phyloP scores from a whole-genome alignment of 2,113 vertebrate genomes.

The Pedetes capensis region DNA sequence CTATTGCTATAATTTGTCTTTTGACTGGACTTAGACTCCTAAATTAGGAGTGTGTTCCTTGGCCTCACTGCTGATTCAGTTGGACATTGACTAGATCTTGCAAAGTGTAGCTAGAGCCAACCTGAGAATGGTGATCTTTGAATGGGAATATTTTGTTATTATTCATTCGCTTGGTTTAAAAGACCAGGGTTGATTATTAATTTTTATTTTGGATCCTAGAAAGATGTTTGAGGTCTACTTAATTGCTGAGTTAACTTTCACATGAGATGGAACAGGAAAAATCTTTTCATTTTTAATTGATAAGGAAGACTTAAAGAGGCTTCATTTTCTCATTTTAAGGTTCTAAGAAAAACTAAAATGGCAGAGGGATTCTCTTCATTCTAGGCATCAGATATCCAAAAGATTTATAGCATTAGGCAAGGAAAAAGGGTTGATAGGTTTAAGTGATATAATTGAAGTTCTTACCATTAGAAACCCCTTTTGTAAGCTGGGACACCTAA shows the following conservation, averaged over 20 bases:
- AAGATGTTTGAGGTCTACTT: background rate
- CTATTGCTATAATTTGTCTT: background rate
- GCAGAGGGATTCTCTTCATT: conserved; percentile 1
- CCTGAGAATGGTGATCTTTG: background rate
- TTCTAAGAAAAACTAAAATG: conserved; percentile 22
- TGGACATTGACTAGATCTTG: background rate
- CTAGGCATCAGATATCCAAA: conserved; percentile 33
- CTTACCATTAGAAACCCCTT: conserved; percentile 56
- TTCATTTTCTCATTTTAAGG: conserved; percentile 8
- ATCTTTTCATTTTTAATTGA: conserved; percentile 33
- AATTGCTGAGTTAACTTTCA: background rate
- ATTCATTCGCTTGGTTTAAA: background rate
- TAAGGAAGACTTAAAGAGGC: background rate
- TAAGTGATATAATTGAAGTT: conserved; percentile 67
- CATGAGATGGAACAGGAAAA: background rate
- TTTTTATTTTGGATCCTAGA: background rate
- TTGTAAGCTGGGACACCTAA: conserved; percentile 59
- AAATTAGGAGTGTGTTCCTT: background rate
- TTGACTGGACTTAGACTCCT: background rate
- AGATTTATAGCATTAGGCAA: conserved; percentile 54
- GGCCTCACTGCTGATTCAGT: background rate
- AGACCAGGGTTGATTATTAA: background rate
- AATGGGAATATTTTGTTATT: background rate
- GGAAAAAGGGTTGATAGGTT: conserved; percentile 50
- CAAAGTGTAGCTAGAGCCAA: background rate